A percentile compares a stretch with the other conserved stretches of the same genome.
Conservation (phyloP, 2,797 vertebrate genomes). For the Esox lucius region DNA sequence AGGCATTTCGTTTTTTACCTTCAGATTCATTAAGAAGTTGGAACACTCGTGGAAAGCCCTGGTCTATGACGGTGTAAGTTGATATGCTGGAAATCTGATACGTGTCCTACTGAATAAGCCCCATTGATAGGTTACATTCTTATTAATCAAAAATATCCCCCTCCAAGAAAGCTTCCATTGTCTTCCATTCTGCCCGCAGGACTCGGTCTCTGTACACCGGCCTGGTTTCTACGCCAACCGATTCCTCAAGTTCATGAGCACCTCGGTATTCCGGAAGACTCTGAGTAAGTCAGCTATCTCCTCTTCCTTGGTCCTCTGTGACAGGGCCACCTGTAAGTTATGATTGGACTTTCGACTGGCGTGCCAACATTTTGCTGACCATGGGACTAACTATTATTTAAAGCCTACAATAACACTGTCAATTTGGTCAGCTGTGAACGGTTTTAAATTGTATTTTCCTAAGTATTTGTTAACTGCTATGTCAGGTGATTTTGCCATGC, state of each 20-base stretch:
- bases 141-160: background rate
- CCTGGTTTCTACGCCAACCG: constrained; percentile 96
- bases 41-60: constrained; percentile 99
- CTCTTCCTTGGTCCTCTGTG: background rate
- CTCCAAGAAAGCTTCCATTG: constrained; percentile 19
- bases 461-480: background rate
- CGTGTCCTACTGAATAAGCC: constrained; percentile 49
- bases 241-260: constrained; percentile 98
- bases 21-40: constrained; percentile 95
- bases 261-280: constrained; percentile 92
- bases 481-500: background rate
- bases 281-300: constrained; percentile 80
- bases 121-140: constrained; percentile 36
- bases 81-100: constrained; percentile 41
- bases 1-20: constrained; percentile 36
- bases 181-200: constrained; percentile 69
- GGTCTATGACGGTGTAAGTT: constrained; percentile 94
- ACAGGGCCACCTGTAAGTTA: background rate
- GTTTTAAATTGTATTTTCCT: background rate
- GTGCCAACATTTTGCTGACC: no score
- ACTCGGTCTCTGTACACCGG: constrained; percentile 94
- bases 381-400: no score
- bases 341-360: background rate
- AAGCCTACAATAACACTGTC: background rate
- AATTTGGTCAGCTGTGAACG: background rate